These are phyloP conservation scores for Muscina levida DNA, from an alignment of 2,888 invertebrate genomes.

Conservation along the genomic window DNA sequence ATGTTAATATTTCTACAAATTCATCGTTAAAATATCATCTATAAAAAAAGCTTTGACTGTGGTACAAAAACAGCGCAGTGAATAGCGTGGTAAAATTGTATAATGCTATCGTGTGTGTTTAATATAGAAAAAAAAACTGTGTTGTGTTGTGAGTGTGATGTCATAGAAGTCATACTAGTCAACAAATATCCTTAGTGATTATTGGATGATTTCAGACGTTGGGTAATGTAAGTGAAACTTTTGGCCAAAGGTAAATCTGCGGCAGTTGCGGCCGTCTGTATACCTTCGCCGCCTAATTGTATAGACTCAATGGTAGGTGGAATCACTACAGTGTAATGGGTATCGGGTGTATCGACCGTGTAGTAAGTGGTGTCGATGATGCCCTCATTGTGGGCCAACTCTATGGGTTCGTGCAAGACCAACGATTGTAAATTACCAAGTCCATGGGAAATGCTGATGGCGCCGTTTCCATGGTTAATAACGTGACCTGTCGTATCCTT, in stretches of 20 bases:
- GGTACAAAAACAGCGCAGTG: too few relatives aligned
- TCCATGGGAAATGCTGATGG: conserved; percentile 16
- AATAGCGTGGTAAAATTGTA: too few relatives aligned
- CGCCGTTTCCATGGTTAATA: conserved; percentile 3
- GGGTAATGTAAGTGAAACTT: conserved; percentile 28
- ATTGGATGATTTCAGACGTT: conserved; percentile 27
- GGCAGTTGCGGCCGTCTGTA: neutral
- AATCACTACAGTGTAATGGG: conserved; percentile 76
- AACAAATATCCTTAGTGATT: conserved; percentile 6
- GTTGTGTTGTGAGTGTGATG: too few relatives aligned
- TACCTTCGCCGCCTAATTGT: conserved; percentile 48
- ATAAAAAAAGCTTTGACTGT: too few relatives aligned
- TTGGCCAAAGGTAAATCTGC: neutral
- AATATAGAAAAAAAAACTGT: too few relatives aligned
- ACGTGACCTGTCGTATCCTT: neutral
- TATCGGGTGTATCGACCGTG: conserved; percentile 72
- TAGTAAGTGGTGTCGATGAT: conserved; percentile 70
- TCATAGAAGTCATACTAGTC: too few relatives aligned
- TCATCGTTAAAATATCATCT: too few relatives aligned
- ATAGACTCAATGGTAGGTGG: conserved; percentile 68
- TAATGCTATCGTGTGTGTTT: too few relatives aligned
- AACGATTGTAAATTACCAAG: conserved; percentile 23
- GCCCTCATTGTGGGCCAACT: neutral
- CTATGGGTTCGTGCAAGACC: conserved; percentile 25
- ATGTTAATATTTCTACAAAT: too few relatives aligned